phyloP scores from a whole-genome alignment of 2,888 invertebrate species.

The Sarcophaga caerulescens region DNA sequence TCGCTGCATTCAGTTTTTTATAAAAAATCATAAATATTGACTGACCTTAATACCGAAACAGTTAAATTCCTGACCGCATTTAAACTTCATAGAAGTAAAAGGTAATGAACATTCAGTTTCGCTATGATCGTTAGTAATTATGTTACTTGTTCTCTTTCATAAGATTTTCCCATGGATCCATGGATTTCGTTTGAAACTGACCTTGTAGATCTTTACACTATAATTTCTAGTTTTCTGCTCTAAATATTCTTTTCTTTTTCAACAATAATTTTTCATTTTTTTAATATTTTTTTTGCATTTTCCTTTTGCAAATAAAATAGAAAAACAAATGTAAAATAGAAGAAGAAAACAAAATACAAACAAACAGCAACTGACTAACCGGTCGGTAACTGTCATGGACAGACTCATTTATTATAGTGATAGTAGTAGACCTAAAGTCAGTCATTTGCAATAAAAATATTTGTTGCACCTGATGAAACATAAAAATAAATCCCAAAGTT shows the following conservation, averaged over 20 bases:
- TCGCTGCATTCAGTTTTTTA: no score
- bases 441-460: slow-evolving; percentile 77
- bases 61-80: no score
- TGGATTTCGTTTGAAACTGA: background rate
- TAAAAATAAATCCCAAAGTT: slow-evolving; percentile 68
- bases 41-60: no score
- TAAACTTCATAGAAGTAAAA: no score
- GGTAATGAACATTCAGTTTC: accelerated
- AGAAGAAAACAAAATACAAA: background rate
- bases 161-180: background rate
- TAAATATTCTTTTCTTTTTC: no score
- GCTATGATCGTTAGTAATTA: no score
- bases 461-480: slow-evolving; percentile 78
- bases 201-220: no score
- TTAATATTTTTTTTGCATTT: background rate
- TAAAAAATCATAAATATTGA: no score
- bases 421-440: slow-evolving; percentile 65
- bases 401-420: background rate
- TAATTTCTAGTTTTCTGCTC: no score
- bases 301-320: slow-evolving; percentile 39
- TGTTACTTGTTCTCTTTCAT: background rate
- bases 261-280: no score
- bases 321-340: background rate
- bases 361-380: background rate
- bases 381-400: background rate